These are phyloP conservation scores for Panthera uncia DNA, from an alignment of 2,113 vertebrate genomes.

Conservation along the genomic window DNA sequence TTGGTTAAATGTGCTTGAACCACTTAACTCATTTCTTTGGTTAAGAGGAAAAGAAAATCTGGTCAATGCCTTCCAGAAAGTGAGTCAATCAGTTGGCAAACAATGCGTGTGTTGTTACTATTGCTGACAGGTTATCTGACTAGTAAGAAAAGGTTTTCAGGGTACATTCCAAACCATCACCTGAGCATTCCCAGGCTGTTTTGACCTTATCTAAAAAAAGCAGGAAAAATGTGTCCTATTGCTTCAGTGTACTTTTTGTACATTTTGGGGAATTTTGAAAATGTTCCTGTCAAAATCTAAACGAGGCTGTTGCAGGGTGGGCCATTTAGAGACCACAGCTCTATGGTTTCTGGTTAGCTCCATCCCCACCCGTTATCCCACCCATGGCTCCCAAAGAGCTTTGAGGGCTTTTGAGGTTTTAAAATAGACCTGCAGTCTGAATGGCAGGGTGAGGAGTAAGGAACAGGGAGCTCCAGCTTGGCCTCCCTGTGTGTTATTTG, in stretches of 20 bases:
- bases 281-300: background rate
- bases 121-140: background rate
- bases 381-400: background rate
- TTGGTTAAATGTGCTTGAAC: conserved; percentile 43
- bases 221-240: background rate
- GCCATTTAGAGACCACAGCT: background rate
- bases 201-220: background rate
- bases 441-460: background rate
- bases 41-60: conserved; percentile 50
- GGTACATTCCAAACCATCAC: background rate
- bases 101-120: background rate
- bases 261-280: background rate
- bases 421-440: background rate
- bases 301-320: background rate
- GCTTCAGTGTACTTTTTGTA: background rate
- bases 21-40: conserved; percentile 61
- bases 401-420: background rate
- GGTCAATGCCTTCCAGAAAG: conserved; percentile 10
- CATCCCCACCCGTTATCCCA: too few species aligned
- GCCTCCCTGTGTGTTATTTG: background rate
- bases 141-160: background rate
- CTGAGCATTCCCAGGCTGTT: background rate
- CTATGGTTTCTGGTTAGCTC: background rate
- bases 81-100: background rate
- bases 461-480: background rate